These are phyloP conservation scores for Mesoligia furuncula DNA, from an alignment of 2,888 invertebrate species.

Conservation along the genomic window DNA sequence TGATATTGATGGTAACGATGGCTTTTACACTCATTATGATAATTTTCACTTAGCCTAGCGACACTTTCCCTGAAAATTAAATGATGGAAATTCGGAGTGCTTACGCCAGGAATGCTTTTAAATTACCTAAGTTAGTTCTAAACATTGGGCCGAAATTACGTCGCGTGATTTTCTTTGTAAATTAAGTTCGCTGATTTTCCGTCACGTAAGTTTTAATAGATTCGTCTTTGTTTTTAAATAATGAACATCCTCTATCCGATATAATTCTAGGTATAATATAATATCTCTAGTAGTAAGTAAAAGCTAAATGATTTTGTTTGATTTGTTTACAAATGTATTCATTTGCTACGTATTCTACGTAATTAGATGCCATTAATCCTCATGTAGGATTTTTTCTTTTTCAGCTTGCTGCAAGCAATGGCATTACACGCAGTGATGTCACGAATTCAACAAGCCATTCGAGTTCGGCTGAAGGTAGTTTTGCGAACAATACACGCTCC, in stretches of 20 bases:
- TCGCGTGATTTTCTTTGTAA: not conserved
- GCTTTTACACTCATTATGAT: not conserved
- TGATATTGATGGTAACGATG: slow-evolving; percentile 6
- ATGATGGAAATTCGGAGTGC: not conserved
- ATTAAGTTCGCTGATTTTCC: not conserved
- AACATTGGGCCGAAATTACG: not conserved
- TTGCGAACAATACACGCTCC: slow-evolving; percentile 71
- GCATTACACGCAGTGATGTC: slow-evolving; percentile 26
- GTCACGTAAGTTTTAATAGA: not conserved
- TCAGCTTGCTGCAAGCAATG: not conserved
- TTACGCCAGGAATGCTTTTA: not conserved
- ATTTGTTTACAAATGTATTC: no score
- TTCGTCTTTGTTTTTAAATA: not conserved
- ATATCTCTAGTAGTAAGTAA: not conserved
- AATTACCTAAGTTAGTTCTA: not conserved
- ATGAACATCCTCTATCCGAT: not conserved
- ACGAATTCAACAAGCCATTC: slow-evolving; percentile 24
- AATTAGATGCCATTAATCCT: not conserved
- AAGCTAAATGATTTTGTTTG: not conserved
- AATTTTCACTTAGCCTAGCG: slow-evolving; percentile 1
- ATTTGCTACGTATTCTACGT: not conserved
- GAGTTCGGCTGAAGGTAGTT: slow-evolving; percentile 38
- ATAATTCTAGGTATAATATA: no score
- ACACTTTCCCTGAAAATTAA: not conserved
- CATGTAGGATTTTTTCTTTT: not conserved